phyloP scores from a whole-genome alignment of 2,888 invertebrate genomes.

The Leptinotarsa peninsularis region DNA sequence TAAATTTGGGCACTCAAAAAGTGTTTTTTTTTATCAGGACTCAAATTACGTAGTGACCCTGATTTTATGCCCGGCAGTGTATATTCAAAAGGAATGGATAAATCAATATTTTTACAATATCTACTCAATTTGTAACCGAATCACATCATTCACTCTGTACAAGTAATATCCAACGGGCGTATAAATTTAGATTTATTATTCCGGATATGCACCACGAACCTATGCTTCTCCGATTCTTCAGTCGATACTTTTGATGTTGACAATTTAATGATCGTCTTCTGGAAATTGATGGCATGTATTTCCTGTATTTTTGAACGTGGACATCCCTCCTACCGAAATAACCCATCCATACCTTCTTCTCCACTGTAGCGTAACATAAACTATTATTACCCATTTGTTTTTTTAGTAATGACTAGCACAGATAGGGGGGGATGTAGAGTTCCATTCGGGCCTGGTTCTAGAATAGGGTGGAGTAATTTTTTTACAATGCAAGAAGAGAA shows the following conservation, averaged over 20 bases:
- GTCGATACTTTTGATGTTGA: conserved; percentile 49
- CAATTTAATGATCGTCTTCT: conserved; percentile 48
- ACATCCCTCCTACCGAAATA: conserved; percentile 32
- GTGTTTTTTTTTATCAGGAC: no score
- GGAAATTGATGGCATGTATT: conserved; percentile 39
- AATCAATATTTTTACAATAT: not conserved
- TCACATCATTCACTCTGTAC: conserved; percentile 3
- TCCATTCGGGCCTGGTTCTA: not conserved
- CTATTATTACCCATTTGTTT: conserved; percentile 31
- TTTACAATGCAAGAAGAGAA: not conserved
- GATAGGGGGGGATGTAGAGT: not conserved
- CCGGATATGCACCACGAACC: conserved; percentile 49
- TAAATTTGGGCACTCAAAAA: no score
- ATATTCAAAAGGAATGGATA: no score
- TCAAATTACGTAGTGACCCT: no score
- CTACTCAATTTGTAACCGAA: not conserved
- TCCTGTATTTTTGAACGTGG: conserved; percentile 43
- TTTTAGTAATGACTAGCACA: not conserved
- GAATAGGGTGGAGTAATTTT: not conserved
- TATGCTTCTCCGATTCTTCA: conserved; percentile 32
- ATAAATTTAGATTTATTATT: conserved; percentile 39
- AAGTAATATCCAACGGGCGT: conserved; percentile 21
- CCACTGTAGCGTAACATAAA: conserved; percentile 32
- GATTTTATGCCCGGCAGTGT: no score
- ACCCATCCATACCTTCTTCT: conserved; percentile 28